Evolutionary conservation across 2,888 invertebrate species (phyloP).

Genomic region (Furcula furcula): DNA sequence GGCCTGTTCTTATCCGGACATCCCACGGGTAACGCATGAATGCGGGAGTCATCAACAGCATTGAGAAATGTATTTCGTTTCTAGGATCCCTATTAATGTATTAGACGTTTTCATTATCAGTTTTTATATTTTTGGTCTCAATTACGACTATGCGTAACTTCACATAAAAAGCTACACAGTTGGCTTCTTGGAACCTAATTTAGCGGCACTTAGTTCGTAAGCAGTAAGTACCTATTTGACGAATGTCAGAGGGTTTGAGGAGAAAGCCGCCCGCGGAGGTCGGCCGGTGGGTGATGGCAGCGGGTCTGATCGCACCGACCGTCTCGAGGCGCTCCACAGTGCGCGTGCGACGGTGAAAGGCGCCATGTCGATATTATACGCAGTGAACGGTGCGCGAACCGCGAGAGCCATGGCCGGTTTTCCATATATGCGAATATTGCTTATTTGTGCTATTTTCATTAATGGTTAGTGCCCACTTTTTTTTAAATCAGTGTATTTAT

Average conservation of each 20-base stretch:
- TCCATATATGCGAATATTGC: constrained; percentile 57
- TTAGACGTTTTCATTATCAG: too few relatives aligned
- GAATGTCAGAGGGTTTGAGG: constrained; percentile 57
- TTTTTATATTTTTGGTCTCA: too few relatives aligned
- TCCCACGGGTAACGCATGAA: too few relatives aligned
- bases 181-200: too few relatives aligned
- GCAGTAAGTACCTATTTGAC: constrained; percentile 36
- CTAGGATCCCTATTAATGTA: too few relatives aligned
- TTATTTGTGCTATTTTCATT: constrained; percentile 66
- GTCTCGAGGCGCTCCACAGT: constrained; percentile 45
- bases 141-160: too few relatives aligned
- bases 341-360: constrained; percentile 77
- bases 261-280: constrained; percentile 71
- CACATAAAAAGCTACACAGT: too few relatives aligned
- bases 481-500: constrained; percentile 5
- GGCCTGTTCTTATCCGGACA: too few relatives aligned
- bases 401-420: constrained; percentile 51
- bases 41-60: too few relatives aligned
- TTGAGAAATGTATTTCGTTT: too few relatives aligned
- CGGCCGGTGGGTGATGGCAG: constrained; percentile 53
- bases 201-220: constrained; percentile 9
- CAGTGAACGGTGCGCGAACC: constrained; percentile 46
- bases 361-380: constrained; percentile 55
- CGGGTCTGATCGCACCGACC: constrained; percentile 31
- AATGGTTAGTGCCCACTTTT: constrained; percentile 60